Evolutionary conservation across 1,140 invertebrate genomes (phyloP).

Genomic region (Brachionus sp.): DNA sequence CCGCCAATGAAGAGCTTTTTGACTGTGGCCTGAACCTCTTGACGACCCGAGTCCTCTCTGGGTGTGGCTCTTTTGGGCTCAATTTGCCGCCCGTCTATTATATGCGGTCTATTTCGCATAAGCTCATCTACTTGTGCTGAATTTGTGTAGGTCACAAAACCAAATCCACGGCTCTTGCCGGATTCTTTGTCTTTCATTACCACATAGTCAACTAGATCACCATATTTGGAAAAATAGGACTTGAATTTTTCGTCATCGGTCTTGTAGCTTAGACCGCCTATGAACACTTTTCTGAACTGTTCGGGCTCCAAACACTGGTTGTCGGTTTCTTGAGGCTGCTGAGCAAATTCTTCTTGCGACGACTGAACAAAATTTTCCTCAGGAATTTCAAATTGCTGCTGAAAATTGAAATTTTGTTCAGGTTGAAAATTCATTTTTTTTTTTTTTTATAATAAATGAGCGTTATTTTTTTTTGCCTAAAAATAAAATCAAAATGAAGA

Average conservation of each 20-base stretch:
- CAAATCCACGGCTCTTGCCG: conserved; percentile 67
- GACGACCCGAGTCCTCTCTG: conserved; percentile 78
- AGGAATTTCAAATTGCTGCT: background rate
- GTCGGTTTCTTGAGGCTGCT: background rate
- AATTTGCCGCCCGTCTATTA: conserved; percentile 77
- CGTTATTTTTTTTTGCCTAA: background rate
- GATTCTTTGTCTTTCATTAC: conserved; percentile 36
- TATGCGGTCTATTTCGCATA: conserved; percentile 77
- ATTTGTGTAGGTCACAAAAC: conserved; percentile 90
- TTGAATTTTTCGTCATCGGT: conserved; percentile 13
- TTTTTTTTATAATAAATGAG: background rate
- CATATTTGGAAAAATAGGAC: conserved; percentile 26
- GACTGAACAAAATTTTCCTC: background rate
- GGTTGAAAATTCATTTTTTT: background rate
- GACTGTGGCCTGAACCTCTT: conserved; percentile 84
- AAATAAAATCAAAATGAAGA: background rate
- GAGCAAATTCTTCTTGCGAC: background rate
- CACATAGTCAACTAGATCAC: conserved; percentile 37
- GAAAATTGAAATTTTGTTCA: background rate
- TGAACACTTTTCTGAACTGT: conserved; percentile 38
- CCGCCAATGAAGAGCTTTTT: conserved; percentile 92
- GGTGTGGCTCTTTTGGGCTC: conserved; percentile 95
- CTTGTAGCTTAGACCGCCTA: conserved; percentile 7
- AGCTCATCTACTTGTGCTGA: conserved; percentile 90
- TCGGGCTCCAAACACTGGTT: conserved; percentile 7